Base-by-base conservation (phyloP, 2,113 vertebrate genomes). In the Sula dactylatra region DNA sequence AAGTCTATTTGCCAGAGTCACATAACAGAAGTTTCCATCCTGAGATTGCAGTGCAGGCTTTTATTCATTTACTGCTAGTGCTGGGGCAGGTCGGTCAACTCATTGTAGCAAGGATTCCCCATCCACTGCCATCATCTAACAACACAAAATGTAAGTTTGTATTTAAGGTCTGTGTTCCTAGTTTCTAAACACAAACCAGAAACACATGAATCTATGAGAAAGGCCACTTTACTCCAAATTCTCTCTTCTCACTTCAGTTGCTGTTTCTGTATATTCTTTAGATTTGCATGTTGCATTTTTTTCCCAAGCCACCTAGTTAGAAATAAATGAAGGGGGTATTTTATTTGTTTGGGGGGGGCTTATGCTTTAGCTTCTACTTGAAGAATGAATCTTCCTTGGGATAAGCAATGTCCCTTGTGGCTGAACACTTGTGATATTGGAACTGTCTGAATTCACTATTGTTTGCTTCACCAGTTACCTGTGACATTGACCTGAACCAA, bases 401-500 rank as follows among this genome's bases (percentile, higher is more conserved):
- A 86, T 74, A 78, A 85, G 52, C 25, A 66, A 73, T 36, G 54
- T 92, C 92, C 45, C 18, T 56, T 82, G 44, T 82, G 76, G 24
- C 25, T 49, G 61, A 81, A 87, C 56, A 84, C 71, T 54, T 67
- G 81, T 65, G 64, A 93, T 93, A 79, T 16, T 34, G 42, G 52
- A 95, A 81, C 52, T 78, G 11, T 74, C 40, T 78, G 55, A 88
- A 47, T 78, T 59, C 2, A 0, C 81, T 71, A 58, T 74, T 89
- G 82, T 69, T 94, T 81, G 58, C 58, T 82, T 93, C 92, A 81
- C 52, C 59, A 86, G 42, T n/a, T 74, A 86, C 69, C 87, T 77
- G 79, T 89, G 95, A 88, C 96, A 80, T 31, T 83, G 89, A 90
- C 92, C 73, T 82, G 82, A 91, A 94, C 27, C 77, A 88, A 81